A percentile compares a stretch with the other conserved stretches of the same genome.
Evolutionary conservation across 1,140 invertebrate species (phyloP).

Genomic region (Drosophila sechellia): DNA sequence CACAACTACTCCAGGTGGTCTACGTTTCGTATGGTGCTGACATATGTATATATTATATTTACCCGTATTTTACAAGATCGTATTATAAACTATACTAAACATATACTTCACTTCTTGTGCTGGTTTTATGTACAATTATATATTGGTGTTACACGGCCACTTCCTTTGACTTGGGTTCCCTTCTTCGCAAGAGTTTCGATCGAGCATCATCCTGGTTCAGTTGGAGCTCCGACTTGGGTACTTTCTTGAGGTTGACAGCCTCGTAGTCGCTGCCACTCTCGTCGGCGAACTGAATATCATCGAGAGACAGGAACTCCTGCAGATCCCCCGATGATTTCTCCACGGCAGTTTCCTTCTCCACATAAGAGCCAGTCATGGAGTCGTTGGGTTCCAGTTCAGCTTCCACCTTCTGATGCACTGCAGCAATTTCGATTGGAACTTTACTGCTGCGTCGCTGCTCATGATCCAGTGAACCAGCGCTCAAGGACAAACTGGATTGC

Average conservation of each 20-base stretch:
- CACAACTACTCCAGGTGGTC: slow-evolving; percentile 38
- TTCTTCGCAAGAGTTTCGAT: slow-evolving; percentile 3
- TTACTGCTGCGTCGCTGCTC: slow-evolving; percentile 19
- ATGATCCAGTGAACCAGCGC: slow-evolving; percentile 11
- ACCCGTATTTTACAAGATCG: slow-evolving; percentile 43
- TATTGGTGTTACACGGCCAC: slow-evolving; percentile 47
- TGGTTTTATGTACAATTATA: slow-evolving; percentile 52
- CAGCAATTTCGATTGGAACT: slow-evolving; percentile 32
- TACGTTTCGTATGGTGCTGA: slow-evolving; percentile 37
- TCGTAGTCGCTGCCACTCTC: slow-evolving; percentile 83
- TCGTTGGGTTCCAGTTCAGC: slow-evolving; percentile 46
- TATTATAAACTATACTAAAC: slow-evolving; percentile 11
- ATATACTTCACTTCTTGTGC: slow-evolving; percentile 16
- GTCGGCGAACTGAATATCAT: slow-evolving; percentile 86
- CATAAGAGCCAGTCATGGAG: slow-evolving; percentile 76
- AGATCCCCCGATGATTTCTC: slow-evolving; percentile 83
- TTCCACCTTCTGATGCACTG: slow-evolving; percentile 58
- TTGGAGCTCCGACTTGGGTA: slow-evolving; percentile 8
- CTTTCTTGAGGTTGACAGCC: slow-evolving; percentile 60
- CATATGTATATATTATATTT: slow-evolving; percentile 28
- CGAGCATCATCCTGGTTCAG: slow-evolving; percentile 24
- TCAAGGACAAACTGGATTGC: slow-evolving; percentile 40
- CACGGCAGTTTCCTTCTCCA: slow-evolving; percentile 85
- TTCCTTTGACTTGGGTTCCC: slow-evolving; percentile 43
- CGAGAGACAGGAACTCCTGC: slow-evolving; percentile 81